Base-by-base conservation (phyloP, 2,888 invertebrate species). In the Metalampra italica region DNA sequence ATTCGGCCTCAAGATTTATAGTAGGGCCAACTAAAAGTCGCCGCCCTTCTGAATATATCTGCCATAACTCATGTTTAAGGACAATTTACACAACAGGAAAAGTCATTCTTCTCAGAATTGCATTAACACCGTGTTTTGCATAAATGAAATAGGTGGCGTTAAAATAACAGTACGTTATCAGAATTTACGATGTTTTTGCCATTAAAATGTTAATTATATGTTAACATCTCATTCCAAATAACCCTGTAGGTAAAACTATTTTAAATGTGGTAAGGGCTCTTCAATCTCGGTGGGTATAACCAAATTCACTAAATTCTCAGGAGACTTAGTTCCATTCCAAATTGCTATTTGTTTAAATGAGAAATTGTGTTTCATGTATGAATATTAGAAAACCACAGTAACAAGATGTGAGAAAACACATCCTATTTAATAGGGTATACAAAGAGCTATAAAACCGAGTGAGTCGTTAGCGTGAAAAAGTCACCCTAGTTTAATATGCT, bases 51-150 rank as follows among this genome's bases (percentile, higher is more conserved):
- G 61, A 64, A 62, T 59, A 59, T 57, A 62, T 65, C 59, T 57
- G 59, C 59, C 54, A 60, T 63, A 59, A 60, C 56, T 60, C 62
- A 54, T 57, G 55, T 58, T 61, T 58, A 60, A 54, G 57, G 51
- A 56, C 52, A 59, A 64, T 62, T 64, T 60, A 64, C 53, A 54
- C 56, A 54, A 53, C 51, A 54, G 54, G 54, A 56, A 56, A 53
- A 57, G 47, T 51, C 52, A 47, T 58, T 47, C 50, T 47, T 56
- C 52, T 54, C 46, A 54, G 51, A 49, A 52, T 50, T 52, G 48
- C 51, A 51, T 51, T 51, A 51, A 47, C 47, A 47, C 44, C 30
- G 38, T 45, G 41, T 47, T 51, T 51, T 45, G 41, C 47, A 51
- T 51, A 42, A 51, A 51, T 40, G 45, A 46, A 45, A 44, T 44